Conservation (phyloP, 1,140 invertebrate species). For the Bombus polaris region DNA sequence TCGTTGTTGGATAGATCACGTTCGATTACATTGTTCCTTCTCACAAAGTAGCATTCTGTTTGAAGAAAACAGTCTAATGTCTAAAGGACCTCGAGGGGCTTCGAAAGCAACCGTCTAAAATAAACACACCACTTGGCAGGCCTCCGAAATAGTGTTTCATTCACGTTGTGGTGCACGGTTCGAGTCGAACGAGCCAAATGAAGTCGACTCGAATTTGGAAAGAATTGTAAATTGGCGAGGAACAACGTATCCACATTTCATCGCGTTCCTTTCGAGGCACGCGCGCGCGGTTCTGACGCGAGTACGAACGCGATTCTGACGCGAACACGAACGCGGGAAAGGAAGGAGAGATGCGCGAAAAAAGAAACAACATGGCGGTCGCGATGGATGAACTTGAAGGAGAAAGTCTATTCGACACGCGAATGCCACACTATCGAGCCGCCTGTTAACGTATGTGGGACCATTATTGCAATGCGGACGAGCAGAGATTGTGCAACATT, state of each 20-base stretch:
- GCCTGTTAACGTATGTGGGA: constrained; percentile 54
- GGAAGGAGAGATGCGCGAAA: not conserved
- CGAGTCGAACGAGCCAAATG: not conserved
- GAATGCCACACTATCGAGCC: constrained; percentile 26
- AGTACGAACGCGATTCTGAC: no score
- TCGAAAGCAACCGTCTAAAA: constrained; percentile 58
- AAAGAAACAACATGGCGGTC: constrained; percentile 1
- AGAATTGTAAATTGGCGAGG: not conserved
- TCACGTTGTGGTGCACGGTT: constrained; percentile 5
- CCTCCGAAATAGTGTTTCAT: constrained; percentile 47
- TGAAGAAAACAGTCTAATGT: constrained; percentile 38
- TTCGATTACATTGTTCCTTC: constrained; percentile 44
- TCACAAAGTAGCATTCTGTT: constrained; percentile 51
- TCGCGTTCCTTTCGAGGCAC: not conserved
- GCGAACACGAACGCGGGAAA: not conserved
- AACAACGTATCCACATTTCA: not conserved
- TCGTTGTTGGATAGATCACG: not conserved
- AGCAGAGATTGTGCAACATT: constrained; percentile 65
- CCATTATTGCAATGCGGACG: constrained; percentile 60
- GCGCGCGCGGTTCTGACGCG: no score
- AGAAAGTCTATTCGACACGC: constrained; percentile 55
- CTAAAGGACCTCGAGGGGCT: constrained; percentile 40
- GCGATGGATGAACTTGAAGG: constrained; percentile 56
- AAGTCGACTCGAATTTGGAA: not conserved
- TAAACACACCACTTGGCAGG: constrained; percentile 59